Base-by-base conservation (phyloP, 2,888 invertebrate species). In the Panzeria rudis region DNA sequence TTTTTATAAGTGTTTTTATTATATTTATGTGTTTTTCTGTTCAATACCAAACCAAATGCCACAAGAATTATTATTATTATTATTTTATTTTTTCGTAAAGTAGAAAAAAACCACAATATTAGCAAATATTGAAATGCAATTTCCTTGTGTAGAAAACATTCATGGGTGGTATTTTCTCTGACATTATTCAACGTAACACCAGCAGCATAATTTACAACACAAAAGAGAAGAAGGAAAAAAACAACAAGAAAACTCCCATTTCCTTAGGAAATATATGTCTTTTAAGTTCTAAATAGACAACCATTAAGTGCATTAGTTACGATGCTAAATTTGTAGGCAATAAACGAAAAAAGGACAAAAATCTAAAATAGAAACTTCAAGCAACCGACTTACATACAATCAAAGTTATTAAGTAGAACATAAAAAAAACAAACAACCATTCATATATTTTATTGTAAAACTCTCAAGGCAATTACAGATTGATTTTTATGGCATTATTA, bases 51-150 rank as follows among this genome's bases (percentile, higher is more conserved):
- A 54, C 20, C 44, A 41, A 44, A 5, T 44, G 41, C n/a, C 15
- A 62, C 13, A 56, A 41, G 35, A 78, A 56, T 8, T 54, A 52
- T 35, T 50, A 9, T 35, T 7, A 25, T 29, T 59, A 1, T 35
- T 3, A 9, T 25, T n/a, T n/a, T n/a, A n/a, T 44, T 44, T 11
- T 29, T 15, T 32, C 11, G 9, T 3, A 59, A 29, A 64, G 3
- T 4, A 20, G 11, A 64, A 23, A 59, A 80, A 66, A 35, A 17
- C 17, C 59, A 79, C 79, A 80, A 44, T 81, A 81, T 84, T 77
- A 81, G 77, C 68, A 84, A 81, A 77, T 68, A 66, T 73, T 66
- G 77, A 81, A 81, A 84, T 77, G 77, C 81, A 69, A 81, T 84
- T 84, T 81, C 77, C 84, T 73, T 41, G 5, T 69, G 25, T 41